These are phyloP conservation scores for Notarius quadriscutis DNA, from an alignment of 2,113 vertebrate species.

Conservation along the genomic window DNA sequence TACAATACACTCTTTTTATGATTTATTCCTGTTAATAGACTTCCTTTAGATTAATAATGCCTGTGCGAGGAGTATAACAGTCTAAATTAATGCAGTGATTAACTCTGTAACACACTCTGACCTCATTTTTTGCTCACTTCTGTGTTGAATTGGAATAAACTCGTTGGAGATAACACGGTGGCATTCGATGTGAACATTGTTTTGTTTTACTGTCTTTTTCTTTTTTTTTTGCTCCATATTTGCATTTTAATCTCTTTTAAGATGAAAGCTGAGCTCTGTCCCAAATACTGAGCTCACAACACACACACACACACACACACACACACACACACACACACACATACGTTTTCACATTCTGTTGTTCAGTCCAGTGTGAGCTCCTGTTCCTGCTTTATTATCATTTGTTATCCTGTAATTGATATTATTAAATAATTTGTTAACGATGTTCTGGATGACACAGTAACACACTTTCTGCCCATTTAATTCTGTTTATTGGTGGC, in stretches of 20 bases:
- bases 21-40: background rate
- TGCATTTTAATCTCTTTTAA: background rate
- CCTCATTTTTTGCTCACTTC: background rate
- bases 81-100: background rate
- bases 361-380: background rate
- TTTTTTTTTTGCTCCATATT: background rate
- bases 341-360: background rate
- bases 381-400: background rate
- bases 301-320: background rate
- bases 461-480: background rate
- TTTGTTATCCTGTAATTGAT: background rate
- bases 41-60: background rate
- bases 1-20: too few relatives aligned
- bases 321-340: background rate
- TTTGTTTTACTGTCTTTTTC: background rate
- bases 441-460: background rate
- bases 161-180: too few relatives aligned
- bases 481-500: background rate
- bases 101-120: background rate
- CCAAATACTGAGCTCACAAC: background rate
- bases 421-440: background rate
- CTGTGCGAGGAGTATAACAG: background rate
- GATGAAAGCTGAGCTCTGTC: background rate
- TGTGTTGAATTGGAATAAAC: background rate
- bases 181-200: background rate